phyloP scores from a whole-genome alignment of 2,888 invertebrate species.

The Phorcus lineatus region DNA sequence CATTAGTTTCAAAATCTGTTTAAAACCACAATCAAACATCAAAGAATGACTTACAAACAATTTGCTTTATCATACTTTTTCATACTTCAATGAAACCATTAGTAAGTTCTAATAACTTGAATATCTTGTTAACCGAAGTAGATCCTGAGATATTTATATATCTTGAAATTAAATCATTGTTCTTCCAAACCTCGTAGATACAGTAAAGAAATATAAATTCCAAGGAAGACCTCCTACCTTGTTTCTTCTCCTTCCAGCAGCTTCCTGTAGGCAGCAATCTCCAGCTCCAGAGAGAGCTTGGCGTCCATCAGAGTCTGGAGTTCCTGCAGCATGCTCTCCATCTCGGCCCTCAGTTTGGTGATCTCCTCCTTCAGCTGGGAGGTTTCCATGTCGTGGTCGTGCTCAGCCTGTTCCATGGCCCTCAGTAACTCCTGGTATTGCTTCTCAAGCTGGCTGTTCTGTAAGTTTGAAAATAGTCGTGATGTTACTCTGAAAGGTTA shows the following conservation, averaged over 20 bases:
- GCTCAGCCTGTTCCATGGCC: constrained; percentile 76
- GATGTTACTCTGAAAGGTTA: background rate
- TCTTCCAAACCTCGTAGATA: too few species aligned
- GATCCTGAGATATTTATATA: too few species aligned
- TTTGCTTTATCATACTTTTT: too few species aligned
- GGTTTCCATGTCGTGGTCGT: constrained; percentile 76
- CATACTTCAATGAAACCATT: too few species aligned
- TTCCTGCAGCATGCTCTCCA: constrained; percentile 74
- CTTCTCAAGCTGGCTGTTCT: constrained; percentile 77
- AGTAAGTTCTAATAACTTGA: too few species aligned
- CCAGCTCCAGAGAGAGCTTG: constrained; percentile 78
- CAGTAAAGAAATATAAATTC: background rate
- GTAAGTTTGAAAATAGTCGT: constrained; percentile 32
- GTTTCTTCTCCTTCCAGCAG: constrained; percentile 79
- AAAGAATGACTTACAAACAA: too few species aligned
- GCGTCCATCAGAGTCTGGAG: constrained; percentile 77
- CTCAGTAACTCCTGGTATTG: constrained; percentile 77
- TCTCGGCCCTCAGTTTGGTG: constrained; percentile 70
- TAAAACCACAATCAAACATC: too few species aligned
- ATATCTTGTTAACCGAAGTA: too few species aligned
- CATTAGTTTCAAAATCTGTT: too few species aligned
- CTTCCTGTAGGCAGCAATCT: constrained; percentile 79
- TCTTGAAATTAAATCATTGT: too few species aligned
- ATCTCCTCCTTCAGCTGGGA: constrained; percentile 71
- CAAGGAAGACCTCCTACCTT: constrained; percentile 64